Base-by-base conservation (phyloP, 2,113 vertebrate species). In the Grallaria varia region DNA sequence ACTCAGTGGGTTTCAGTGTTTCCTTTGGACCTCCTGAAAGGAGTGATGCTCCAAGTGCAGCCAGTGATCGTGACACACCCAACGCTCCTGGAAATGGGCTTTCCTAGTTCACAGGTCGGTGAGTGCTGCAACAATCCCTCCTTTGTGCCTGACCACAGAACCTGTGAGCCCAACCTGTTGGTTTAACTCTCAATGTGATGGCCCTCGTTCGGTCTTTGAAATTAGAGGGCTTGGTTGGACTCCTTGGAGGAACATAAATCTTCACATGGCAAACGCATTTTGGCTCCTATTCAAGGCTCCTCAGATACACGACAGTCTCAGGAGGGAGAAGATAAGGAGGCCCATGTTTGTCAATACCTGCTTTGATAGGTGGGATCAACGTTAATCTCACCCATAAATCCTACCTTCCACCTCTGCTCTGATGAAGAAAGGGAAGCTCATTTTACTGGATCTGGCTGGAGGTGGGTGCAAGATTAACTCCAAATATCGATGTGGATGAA, bases 311-410 rank as follows among this genome's bases (percentile, higher is more conserved):
- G 1, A 12, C 16, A 42, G 33, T 5, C 35, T 63, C 50, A 47
- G 58, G 30, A 75, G 44, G 47, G 24, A 76, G 69, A 67, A 72
- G 58, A 58, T 19, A 50, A 33, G 49, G 82, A 72, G 17, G 62
- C 27, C 8, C 14, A 3, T 79, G 52, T 72, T 90, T 94, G 78
- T 91, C 90, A 91, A 82, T 91, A 59, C 3, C 37, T 79, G 33
- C 77, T 95, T 86, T 94, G 87, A 95, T 72, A 75, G 30, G 25
- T 68, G 78, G 78, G 71, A 85, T 91, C 66, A 90, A 7, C n/a
- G 44, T 53, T 89, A 75, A 95, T 72, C 84, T 79, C 47, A 31
- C 8, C 8, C 39, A 44, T 50, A 76, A 95, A 82, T 45, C 67
- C 58, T 33, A 25, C 40, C 8, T 78, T 75, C 20, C 71, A 47